These are phyloP conservation scores for Dryobotodes eremita DNA, from an alignment of 2,888 invertebrate genomes.

Conservation along the genomic window DNA sequence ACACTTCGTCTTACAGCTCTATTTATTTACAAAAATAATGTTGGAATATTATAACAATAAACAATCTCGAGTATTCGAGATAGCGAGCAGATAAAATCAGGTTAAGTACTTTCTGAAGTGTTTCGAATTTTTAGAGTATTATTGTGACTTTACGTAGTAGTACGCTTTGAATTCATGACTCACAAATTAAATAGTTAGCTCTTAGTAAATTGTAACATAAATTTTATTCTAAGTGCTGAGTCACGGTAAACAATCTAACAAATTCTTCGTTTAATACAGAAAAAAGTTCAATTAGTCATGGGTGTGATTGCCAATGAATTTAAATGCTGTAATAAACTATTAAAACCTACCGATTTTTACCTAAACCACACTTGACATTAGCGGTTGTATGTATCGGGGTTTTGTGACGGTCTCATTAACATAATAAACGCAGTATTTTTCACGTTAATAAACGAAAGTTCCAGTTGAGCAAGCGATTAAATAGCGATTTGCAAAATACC, in stretches of 20 bases:
- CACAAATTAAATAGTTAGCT: slow-evolving; percentile 38
- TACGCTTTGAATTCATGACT: slow-evolving; percentile 43
- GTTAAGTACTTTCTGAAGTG: slow-evolving; percentile 45
- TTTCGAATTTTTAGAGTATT: slow-evolving; percentile 24
- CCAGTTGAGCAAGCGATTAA: not conserved
- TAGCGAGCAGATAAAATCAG: slow-evolving; percentile 41
- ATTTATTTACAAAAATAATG: slow-evolving; percentile 32
- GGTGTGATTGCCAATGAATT: slow-evolving; percentile 24
- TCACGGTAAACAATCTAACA: slow-evolving; percentile 43
- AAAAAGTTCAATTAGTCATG: slow-evolving; percentile 43
- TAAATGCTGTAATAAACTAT: slow-evolving; percentile 25
- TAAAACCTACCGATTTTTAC: slow-evolving; percentile 10
- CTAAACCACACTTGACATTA: slow-evolving; percentile 27
- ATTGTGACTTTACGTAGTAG: slow-evolving; percentile 20
- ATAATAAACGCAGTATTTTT: slow-evolving; percentile 12
- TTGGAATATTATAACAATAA: slow-evolving; percentile 37
- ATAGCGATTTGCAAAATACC: not conserved
- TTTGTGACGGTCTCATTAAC: slow-evolving; percentile 15
- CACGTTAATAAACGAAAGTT: not conserved
- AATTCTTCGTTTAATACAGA: slow-evolving; percentile 22
- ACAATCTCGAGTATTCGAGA: slow-evolving; percentile 43
- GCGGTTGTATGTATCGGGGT: slow-evolving; percentile 23
- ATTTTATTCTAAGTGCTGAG: slow-evolving; percentile 46
- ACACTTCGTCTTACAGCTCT: slow-evolving; percentile 26
- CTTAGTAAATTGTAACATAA: slow-evolving; percentile 23